phyloP scores from a whole-genome alignment of 35 echinoderm and acorn worm genomes.

The Hemicentrotus pulcherrimus region DNA sequence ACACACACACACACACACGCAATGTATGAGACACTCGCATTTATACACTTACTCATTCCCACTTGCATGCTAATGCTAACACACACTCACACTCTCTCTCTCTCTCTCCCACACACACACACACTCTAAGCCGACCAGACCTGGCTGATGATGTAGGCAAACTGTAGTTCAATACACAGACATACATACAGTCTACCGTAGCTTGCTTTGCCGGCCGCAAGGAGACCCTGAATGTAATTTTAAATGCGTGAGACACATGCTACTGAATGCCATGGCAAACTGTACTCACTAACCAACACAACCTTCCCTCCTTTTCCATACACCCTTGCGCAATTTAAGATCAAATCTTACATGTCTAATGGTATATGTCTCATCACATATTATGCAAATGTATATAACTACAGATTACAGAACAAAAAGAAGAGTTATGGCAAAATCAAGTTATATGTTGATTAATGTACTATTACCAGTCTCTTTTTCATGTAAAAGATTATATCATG shows the following conservation, averaged over 20 bases:
- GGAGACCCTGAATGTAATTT: slow-evolving; percentile 3
- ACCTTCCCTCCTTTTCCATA: neutral
- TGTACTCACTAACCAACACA: neutral
- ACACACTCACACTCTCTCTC: slow-evolving; percentile 10
- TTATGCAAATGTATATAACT: neutral
- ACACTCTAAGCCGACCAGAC: neutral
- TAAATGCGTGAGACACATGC: slow-evolving; percentile 41
- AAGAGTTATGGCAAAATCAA: neutral
- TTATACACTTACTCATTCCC: slow-evolving; percentile 38
- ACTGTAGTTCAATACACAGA: neutral
- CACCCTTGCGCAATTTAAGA: neutral
- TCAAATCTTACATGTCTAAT: slow-evolving; percentile 12
- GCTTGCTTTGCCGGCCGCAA: neutral
- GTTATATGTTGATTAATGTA: too few relatives aligned
- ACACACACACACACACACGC: slow-evolving; percentile 47
- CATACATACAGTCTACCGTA: neutral
- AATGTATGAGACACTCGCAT: slow-evolving; percentile 11
- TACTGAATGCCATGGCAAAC: slow-evolving; percentile 15
- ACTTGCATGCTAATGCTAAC: slow-evolving; percentile 44
- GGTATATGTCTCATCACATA: neutral
- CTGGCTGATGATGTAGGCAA: neutral
- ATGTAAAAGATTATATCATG: too few relatives aligned
- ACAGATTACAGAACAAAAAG: neutral
- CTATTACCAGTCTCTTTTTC: too few relatives aligned
- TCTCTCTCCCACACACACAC: slow-evolving; percentile 6